Percentiles rank a stretch among this genome's conserved stretches.
These are phyloP conservation scores for Geopemphigus sp. DNA, from an alignment of 1,140 invertebrate species.

Conservation along the genomic window DNA sequence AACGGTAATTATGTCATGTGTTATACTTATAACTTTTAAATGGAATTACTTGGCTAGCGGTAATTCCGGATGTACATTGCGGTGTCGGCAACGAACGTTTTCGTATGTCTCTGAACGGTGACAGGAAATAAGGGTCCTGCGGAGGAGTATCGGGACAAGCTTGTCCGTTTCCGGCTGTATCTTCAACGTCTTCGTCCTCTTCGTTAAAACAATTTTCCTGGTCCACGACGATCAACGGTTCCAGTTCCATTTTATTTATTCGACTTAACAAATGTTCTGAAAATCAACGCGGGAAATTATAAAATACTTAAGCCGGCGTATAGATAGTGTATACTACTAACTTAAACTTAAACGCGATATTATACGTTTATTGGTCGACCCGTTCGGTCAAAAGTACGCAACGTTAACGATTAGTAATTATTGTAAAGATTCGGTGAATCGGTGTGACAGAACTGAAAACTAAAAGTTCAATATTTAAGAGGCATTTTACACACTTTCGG, in stretches of 20 bases:
- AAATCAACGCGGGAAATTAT: background rate
- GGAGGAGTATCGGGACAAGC: slow-evolving; percentile 61
- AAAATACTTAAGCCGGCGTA: background rate
- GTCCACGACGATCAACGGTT: slow-evolving; percentile 78
- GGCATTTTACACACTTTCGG: too few species aligned
- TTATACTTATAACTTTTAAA: background rate
- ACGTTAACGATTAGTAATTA: too few species aligned
- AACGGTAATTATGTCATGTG: too few species aligned
- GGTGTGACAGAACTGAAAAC: too few species aligned
- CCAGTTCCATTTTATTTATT: slow-evolving; percentile 53
- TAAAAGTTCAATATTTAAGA: too few species aligned
- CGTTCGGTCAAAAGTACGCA: too few species aligned
- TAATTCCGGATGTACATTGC: slow-evolving; percentile 77
- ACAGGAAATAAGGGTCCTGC: slow-evolving; percentile 72
- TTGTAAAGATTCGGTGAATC: too few species aligned
- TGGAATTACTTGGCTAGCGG: slow-evolving; percentile 69
- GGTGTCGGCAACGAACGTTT: slow-evolving; percentile 80
- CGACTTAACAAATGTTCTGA: background rate
- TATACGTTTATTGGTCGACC: too few species aligned
- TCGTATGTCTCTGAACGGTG: slow-evolving; percentile 71
- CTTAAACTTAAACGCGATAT: too few species aligned
- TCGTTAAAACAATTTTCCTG: slow-evolving; percentile 60
- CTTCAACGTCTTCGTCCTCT: slow-evolving; percentile 65
- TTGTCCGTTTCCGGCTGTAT: slow-evolving; percentile 56
- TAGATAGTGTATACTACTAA: too few species aligned